A percentile compares a stretch with the other conserved stretches of the same genome.
These are phyloP conservation scores for Megalurothrips usitatus DNA, from an alignment of 2,888 invertebrate genomes.

Conservation along the genomic window DNA sequence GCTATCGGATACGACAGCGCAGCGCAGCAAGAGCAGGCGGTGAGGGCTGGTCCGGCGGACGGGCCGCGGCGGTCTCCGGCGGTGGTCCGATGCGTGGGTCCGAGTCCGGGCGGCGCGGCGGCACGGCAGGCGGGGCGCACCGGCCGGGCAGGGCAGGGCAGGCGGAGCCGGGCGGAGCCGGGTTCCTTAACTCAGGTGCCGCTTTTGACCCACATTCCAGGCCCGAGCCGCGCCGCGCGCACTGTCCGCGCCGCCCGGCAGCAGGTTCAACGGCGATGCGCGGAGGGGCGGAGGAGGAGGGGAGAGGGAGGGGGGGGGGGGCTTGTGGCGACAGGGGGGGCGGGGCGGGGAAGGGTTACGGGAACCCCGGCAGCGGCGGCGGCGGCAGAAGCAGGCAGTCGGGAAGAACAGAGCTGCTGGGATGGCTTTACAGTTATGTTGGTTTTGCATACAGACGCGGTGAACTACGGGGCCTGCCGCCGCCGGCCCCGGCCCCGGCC, in stretches of 20 bases:
- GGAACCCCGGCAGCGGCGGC: background rate
- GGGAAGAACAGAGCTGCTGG: background rate
- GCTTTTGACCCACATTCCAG: slow-evolving; percentile 24
- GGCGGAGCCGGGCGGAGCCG: background rate
- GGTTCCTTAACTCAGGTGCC: slow-evolving; percentile 19
- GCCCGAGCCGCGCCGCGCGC: too few relatives aligned
- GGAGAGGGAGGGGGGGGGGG: background rate
- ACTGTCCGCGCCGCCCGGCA: background rate
- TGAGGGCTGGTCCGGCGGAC: background rate
- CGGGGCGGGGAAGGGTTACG: background rate
- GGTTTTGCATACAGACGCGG: slow-evolving; percentile 23
- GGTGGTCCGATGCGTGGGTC: background rate
- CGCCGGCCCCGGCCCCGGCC: too few relatives aligned
- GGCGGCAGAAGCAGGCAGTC: too few relatives aligned
- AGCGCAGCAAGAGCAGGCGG: too few relatives aligned
- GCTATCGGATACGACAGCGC: too few relatives aligned
- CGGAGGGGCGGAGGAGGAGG: background rate
- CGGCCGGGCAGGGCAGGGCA: background rate
- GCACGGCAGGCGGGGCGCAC: background rate
- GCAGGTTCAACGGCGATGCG: background rate
- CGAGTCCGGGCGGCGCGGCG: background rate
- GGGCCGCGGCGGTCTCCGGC: background rate
- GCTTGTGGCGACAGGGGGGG: background rate
- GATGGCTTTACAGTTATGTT: slow-evolving; percentile 14
- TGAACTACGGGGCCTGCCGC: background rate